Percentiles rank a stretch among this genome's conserved stretches.
phyloP scores from a whole-genome alignment of 1,140 invertebrate genomes.

The Aphis craccivora region DNA sequence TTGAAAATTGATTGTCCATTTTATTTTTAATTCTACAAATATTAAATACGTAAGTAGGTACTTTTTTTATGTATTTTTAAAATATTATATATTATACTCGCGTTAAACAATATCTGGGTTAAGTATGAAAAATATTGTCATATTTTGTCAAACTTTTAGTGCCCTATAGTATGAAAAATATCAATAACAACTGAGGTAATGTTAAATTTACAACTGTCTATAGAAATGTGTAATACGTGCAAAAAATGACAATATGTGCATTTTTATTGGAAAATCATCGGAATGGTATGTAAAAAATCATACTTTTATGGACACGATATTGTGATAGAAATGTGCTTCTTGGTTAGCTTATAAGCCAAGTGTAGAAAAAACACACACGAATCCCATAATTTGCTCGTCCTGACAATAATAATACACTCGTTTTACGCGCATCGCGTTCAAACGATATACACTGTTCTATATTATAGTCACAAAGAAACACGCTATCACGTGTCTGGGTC shows the following conservation, averaged over 20 bases:
- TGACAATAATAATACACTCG: constrained; percentile 8
- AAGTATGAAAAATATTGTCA: background rate
- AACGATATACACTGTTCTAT: constrained; percentile 5
- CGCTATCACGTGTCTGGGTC: background rate
- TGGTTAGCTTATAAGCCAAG: no score
- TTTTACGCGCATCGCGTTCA: constrained; percentile 1
- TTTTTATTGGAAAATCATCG: background rate
- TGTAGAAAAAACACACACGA: background rate
- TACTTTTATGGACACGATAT: background rate
- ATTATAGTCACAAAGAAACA: background rate
- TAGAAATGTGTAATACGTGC: background rate
- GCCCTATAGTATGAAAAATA: background rate
- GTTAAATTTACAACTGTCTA: background rate
- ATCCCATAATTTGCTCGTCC: background rate
- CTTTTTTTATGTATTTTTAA: no score
- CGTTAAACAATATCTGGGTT: no score
- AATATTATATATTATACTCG: no score
- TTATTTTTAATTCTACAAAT: no score
- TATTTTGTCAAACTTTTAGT: background rate
- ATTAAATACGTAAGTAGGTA: no score
- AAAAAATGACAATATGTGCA: background rate
- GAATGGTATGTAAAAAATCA: background rate
- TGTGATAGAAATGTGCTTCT: background rate
- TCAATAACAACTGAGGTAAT: background rate
- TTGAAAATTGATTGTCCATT: background rate